A percentile compares a stretch with the other conserved stretches of the same genome.
phyloP scores from a whole-genome alignment of 2,888 invertebrate species.

The Lithophane leautieri region DNA sequence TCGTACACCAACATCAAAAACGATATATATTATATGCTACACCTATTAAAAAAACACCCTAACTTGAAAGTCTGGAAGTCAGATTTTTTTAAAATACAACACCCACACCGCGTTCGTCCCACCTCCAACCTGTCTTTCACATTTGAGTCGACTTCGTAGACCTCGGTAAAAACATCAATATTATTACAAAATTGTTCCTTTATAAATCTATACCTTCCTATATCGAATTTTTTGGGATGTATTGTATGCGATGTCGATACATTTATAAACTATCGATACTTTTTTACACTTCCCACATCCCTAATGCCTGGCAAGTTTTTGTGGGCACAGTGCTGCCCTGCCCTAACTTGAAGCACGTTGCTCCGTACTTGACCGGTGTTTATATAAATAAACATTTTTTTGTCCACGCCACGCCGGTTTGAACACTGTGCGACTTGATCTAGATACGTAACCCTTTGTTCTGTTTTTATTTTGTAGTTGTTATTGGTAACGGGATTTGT shows the following conservation, averaged over 20 bases:
- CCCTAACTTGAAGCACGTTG: slow-evolving; percentile 63
- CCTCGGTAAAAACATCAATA: not conserved
- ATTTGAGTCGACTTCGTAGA: not conserved
- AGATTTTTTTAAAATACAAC: not conserved
- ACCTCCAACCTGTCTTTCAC: not conserved
- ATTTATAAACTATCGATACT: not conserved
- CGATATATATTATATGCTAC: too few species aligned
- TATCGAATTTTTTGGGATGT: not conserved
- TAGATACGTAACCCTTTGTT: slow-evolving; percentile 61
- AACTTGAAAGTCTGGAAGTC: too few species aligned
- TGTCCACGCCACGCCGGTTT: slow-evolving; percentile 41
- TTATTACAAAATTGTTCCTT: too few species aligned
- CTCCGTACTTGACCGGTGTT: slow-evolving; percentile 67
- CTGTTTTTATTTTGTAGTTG: slow-evolving; percentile 49
- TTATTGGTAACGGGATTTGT: slow-evolving; percentile 53
- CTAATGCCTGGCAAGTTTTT: slow-evolving; percentile 66
- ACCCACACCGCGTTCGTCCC: not conserved
- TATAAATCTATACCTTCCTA: too few species aligned
- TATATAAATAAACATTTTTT: slow-evolving; percentile 68
- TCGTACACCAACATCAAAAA: too few species aligned
- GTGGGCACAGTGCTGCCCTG: slow-evolving; percentile 56
- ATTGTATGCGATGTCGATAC: not conserved
- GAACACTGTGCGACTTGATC: slow-evolving; percentile 55
- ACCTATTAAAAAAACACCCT: not conserved
- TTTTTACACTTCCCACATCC: not conserved